Percentiles rank a stretch among this genome's conserved stretches.
phyloP scores from a whole-genome alignment of 2,797 vertebrate genomes.

The Fistularia commersonii region DNA sequence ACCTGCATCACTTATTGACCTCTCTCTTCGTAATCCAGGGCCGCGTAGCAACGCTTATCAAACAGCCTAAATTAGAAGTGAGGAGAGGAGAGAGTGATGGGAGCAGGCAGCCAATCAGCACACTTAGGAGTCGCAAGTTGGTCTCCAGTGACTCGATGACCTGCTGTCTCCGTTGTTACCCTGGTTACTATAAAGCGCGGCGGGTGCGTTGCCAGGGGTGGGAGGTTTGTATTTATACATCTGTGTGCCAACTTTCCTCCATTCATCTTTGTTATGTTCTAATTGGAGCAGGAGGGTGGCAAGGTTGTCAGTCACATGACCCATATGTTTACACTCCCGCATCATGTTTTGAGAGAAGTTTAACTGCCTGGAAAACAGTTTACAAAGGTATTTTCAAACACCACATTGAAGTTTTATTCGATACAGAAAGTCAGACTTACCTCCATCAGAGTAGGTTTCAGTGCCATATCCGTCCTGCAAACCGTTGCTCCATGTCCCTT shows the following conservation, averaged over 20 bases:
- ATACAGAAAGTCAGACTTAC: constrained; percentile 68
- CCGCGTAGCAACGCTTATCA: constrained; percentile 32
- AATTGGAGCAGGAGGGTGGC: neutral
- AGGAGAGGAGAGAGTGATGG: constrained; percentile 44
- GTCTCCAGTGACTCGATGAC: constrained; percentile 71
- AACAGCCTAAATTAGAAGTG: constrained; percentile 51
- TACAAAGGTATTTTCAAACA: too few relatives aligned
- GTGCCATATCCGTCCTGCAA: constrained; percentile 97
- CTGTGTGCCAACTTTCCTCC: constrained; percentile 9
- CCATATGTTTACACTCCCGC: constrained; percentile 47
- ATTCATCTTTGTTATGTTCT: neutral
- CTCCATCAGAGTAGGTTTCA: constrained; percentile 97
- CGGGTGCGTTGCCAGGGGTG: constrained; percentile 38
- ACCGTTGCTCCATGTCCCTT: constrained; percentile 97
- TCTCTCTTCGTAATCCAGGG: constrained; percentile 32
- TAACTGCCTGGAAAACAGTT: neutral
- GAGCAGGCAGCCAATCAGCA: constrained; percentile 59
- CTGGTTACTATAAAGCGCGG: constrained; percentile 62
- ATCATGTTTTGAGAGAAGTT: neutral
- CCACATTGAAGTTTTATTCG: neutral
- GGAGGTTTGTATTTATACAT: constrained; percentile 22
- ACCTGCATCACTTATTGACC: constrained; percentile 45
- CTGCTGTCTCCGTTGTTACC: constrained; percentile 65
- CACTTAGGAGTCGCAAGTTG: constrained; percentile 26
- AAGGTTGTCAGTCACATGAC: constrained; percentile 30